A percentile compares a stretch with the other conserved stretches of the same genome.
Conservation (phyloP, 2,888 invertebrate species). For the Bembecia ichneumoniformis region DNA sequence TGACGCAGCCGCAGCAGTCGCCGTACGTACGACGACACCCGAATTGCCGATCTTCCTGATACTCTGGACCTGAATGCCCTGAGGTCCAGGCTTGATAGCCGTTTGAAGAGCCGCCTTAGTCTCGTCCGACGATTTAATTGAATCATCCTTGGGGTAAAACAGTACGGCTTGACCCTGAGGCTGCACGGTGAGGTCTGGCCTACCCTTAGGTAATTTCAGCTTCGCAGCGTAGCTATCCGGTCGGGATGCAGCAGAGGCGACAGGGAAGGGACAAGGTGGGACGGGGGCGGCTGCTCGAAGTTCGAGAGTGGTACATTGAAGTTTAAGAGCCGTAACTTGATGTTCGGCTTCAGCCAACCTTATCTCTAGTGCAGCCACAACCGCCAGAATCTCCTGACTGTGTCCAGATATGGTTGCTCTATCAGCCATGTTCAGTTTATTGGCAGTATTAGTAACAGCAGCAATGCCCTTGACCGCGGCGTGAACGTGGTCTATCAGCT, state of each 20-base stretch:
- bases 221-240: background rate
- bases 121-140: background rate
- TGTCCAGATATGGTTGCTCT: background rate
- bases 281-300: background rate
- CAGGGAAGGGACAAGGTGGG: background rate
- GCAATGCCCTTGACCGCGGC: conserved; percentile 4
- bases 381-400: background rate
- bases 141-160: conserved; percentile 4
- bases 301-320: no score
- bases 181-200: background rate
- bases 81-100: background rate
- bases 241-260: background rate
- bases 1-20: background rate
- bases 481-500: conserved; percentile 2
- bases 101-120: conserved; percentile 1
- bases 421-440: conserved; percentile 7
- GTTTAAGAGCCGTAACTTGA: background rate
- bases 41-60: conserved; percentile 9
- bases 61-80: background rate
- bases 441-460: background rate
- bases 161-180: conserved; percentile 5
- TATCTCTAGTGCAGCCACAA: background rate
- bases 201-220: background rate
- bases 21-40: conserved; percentile 8
- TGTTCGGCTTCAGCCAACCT: background rate